phyloP scores from a whole-genome alignment of 2,113 vertebrate genomes.

The Vireo altiloquus region DNA sequence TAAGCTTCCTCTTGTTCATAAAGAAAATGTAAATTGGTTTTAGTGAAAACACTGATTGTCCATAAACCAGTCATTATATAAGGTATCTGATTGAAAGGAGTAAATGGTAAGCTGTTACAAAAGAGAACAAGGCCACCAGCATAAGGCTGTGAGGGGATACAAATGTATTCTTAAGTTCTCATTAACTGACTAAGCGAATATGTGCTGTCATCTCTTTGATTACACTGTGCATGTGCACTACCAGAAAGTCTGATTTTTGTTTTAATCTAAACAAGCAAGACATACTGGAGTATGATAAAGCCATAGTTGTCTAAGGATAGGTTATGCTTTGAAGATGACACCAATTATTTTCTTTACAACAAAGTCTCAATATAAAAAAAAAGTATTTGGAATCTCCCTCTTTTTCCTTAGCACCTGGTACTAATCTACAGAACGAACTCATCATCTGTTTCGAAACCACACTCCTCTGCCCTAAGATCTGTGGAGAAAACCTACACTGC shows the following conservation, averaged over 20 bases:
- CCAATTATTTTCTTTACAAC: not conserved
- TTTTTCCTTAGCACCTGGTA: not conserved
- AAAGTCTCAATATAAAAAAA: not conserved
- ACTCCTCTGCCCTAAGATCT: not conserved
- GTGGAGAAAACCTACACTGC: not conserved
- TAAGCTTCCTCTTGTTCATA: not conserved
- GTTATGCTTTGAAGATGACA: not conserved
- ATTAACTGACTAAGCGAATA: not conserved
- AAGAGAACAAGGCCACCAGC: not conserved
- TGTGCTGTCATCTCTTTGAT: not conserved
- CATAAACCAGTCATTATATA: not conserved
- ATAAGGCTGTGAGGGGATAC: not conserved
- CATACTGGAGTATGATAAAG: not conserved
- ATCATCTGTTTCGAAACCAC: not conserved
- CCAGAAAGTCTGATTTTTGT: not conserved
- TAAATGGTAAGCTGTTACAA: not conserved
- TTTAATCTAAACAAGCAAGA: not conserved
- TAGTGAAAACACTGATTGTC: not conserved
- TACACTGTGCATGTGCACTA: not conserved
- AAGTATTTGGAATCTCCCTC: not conserved
- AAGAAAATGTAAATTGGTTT: not conserved
- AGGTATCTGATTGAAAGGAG: not conserved
- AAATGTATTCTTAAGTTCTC: not conserved
- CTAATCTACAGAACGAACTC: not conserved
- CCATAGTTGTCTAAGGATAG: not conserved